Percentiles rank a stretch among this genome's conserved stretches.
Evolutionary conservation across 2,888 invertebrate species (phyloP).

Genomic region (Thyatira batis): DNA sequence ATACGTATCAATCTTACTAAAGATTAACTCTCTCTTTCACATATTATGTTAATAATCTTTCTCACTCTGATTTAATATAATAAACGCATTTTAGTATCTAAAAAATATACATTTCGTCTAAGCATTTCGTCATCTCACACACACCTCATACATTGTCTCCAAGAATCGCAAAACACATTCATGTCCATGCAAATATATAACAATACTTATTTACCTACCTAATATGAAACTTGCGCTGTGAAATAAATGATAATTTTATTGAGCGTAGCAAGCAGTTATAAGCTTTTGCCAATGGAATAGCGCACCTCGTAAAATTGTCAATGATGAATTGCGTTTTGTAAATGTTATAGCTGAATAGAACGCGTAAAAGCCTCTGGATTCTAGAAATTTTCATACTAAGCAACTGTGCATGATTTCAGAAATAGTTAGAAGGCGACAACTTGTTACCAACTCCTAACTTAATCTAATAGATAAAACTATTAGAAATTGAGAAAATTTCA

Average conservation of each 20-base stretch:
- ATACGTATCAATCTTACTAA: no score
- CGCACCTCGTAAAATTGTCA: constrained; percentile 45
- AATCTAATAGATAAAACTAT: no score
- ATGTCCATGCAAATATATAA: not conserved
- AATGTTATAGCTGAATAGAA: constrained; percentile 35
- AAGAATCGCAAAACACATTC: not conserved
- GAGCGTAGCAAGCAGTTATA: constrained; percentile 46
- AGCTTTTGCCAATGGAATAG: constrained; percentile 40
- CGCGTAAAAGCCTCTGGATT: no score
- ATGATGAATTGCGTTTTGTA: constrained; percentile 36
- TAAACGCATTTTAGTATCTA: no score
- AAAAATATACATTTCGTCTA: not conserved
- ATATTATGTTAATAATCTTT: no score
- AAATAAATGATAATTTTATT: constrained; percentile 50
- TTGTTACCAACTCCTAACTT: no score
- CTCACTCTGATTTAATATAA: no score
- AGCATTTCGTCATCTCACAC: no score
- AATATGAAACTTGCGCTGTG: constrained; percentile 3
- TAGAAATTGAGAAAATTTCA: no score
- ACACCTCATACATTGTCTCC: not conserved
- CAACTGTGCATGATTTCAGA: constrained; percentile 29
- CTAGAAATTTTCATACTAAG: constrained; percentile 29
- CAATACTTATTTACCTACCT: no score
- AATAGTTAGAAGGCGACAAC: no score
- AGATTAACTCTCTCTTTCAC: no score